Evolutionary conservation across 2,113 vertebrate genomes (phyloP).

Genomic region (Rhea pennata): DNA sequence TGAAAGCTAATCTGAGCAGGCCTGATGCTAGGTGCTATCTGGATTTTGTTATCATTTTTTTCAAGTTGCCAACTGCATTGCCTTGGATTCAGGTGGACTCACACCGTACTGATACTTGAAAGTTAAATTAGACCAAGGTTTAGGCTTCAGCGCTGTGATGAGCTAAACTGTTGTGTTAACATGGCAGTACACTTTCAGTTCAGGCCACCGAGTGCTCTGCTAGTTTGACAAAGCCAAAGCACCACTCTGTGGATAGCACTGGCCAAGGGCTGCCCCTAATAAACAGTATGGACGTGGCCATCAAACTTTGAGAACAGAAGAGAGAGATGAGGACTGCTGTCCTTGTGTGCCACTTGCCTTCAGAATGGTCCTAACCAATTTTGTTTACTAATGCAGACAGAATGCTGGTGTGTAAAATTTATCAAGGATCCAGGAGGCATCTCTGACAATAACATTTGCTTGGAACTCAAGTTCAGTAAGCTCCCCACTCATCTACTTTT

Average conservation of each 20-base stretch:
- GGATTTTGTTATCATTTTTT: neutral
- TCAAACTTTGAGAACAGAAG: neutral
- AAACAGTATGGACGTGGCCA: neutral
- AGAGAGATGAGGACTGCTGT: neutral
- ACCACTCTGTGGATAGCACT: neutral
- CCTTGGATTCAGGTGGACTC: neutral
- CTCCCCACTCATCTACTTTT: neutral
- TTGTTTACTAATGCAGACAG: neutral
- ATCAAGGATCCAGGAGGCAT: neutral
- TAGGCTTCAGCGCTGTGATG: neutral
- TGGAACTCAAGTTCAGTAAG: neutral
- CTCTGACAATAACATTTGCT: neutral
- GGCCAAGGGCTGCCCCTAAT: neutral
- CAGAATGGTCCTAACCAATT: neutral
- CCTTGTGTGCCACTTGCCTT: neutral
- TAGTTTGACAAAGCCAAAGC: neutral
- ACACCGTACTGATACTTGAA: neutral
- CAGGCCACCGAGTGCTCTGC: neutral
- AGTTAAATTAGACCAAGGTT: neutral
- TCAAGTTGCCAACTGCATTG: neutral
- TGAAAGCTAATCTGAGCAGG: neutral
- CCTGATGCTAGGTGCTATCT: neutral
- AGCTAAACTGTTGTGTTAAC: neutral
- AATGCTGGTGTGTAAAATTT: neutral
- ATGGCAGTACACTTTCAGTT: neutral